A percentile compares a stretch with the other conserved stretches of the same genome.
These are phyloP conservation scores for Pseudoatta argentina DNA, from an alignment of 1,140 invertebrate genomes.

Conservation along the genomic window DNA sequence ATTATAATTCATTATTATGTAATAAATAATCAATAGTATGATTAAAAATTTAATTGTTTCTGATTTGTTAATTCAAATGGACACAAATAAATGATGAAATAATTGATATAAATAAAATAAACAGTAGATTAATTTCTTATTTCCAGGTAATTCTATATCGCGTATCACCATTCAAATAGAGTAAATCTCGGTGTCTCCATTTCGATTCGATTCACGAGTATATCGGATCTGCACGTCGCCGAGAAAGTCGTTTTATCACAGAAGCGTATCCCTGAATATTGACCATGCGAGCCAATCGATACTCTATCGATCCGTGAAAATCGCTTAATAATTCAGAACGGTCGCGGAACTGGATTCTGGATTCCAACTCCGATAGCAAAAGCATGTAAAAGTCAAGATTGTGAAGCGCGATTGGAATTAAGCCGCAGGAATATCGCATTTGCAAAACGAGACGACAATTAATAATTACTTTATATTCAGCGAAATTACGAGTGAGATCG, in stretches of 20 bases:
- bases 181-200: conserved; percentile 46
- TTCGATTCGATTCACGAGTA: conserved; percentile 62
- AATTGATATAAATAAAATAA: background rate
- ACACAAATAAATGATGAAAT: conserved; percentile 5
- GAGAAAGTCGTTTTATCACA: conserved; percentile 64
- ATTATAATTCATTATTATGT: too few species aligned
- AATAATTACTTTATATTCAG: conserved; percentile 31
- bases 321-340: conserved; percentile 58
- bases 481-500: conserved; percentile 8
- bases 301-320: conserved; percentile 57
- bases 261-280: conserved; percentile 44
- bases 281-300: conserved; percentile 55
- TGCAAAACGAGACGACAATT: conserved; percentile 5
- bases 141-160: conserved; percentile 3
- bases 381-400: conserved; percentile 40
- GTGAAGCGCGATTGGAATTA: conserved; percentile 10
- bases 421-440: conserved; percentile 6
- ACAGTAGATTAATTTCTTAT: conserved; percentile 11
- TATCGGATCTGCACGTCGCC: conserved; percentile 51
- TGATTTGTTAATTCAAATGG: background rate
- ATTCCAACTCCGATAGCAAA: conserved; percentile 15
- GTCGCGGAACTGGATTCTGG: conserved; percentile 44
- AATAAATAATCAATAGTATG: background rate
- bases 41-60: background rate
- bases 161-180: conserved; percentile 7